Base-by-base conservation (phyloP, 2,888 invertebrate genomes). In the Uloborus plumipes region DNA sequence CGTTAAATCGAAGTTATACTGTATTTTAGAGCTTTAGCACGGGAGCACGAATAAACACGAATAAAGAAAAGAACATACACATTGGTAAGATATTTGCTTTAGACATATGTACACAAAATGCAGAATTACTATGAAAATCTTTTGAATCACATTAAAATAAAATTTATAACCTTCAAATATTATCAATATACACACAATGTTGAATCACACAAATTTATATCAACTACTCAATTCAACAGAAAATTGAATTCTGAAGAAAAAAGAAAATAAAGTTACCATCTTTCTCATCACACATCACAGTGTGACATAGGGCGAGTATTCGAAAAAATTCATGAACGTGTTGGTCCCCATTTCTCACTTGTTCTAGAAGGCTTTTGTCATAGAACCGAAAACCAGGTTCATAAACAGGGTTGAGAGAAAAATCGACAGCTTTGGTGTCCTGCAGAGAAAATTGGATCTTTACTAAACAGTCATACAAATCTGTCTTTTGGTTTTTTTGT, bases 261-360 rank as follows among this genome's bases (percentile, higher is more conserved):
- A 6, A 7, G 1, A 39, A 7, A 39, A 39, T 0, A 39, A n/a
- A 26, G 86, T 86, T 86, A 87, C 95, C 94, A 86, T 94, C 93
- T 88, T 94, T 94, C 87, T 94, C 93, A 88, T 96, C 98, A 0
- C 98, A 95, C 99, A 99, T 99, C 71, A 99, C 99, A 2, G 99
- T 99, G 89, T 99, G 99, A 89, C 99, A 99, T 49, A 99, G 91
- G 3, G 99, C 96, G 85, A 99, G 91, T 80, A 98, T 91, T 59
- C 94, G 92, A 91, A 98, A 98, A 91, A 98, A 98, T 88, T 93
- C 93, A 88, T 94, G 94, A 64, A 94, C 94, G 88, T 94, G 92
- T 70, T 91, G 90, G 88, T 97, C 93, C 82, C 93, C 93, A 4
- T 86, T 86, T 58, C 92, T 91, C 64, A 98, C 95, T 16, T 95